A percentile compares a stretch with the other conserved stretches of the same genome.
Conservation (phyloP, 2,888 invertebrate species). For the Nephrotoma guestfalica region DNA sequence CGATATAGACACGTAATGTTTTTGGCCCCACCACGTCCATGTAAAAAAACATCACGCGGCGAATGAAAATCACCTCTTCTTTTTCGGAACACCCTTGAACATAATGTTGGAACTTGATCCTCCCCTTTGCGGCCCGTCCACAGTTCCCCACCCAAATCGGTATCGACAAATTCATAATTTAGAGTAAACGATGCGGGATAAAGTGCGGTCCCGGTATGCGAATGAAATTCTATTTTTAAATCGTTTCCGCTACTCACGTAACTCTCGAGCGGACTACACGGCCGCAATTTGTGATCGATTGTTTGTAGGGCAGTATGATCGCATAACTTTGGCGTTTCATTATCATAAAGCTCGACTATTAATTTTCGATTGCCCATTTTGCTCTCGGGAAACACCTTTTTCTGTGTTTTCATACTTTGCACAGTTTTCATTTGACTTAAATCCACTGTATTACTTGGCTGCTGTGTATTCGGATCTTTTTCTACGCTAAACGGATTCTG, state of each 20-base stretch:
- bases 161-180: conserved; percentile 74
- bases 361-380: conserved; percentile 28
- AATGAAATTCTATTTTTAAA: conserved; percentile 40
- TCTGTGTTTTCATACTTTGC: neutral
- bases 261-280: conserved; percentile 65
- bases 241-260: conserved; percentile 46
- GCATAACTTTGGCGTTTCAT: conserved; percentile 62
- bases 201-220: conserved; percentile 60
- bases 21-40: conserved; percentile 66
- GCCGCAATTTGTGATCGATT: conserved; percentile 40
- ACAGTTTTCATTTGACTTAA: neutral
- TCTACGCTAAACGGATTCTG: neutral
- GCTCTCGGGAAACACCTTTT: neutral
- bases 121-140: conserved; percentile 37
- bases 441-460: neutral
- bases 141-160: conserved; percentile 54
- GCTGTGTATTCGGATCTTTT: neutral
- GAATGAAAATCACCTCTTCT: conserved; percentile 48
- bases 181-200: conserved; percentile 58
- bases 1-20: conserved; percentile 65
- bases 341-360: conserved; percentile 58
- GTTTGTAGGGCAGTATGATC: conserved; percentile 54
- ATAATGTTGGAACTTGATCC: conserved; percentile 34
- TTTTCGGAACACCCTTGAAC: conserved; percentile 49
- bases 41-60: conserved; percentile 63